These are phyloP conservation scores for Delia radicum DNA, from an alignment of 1,140 invertebrate species.

Conservation along the genomic window DNA sequence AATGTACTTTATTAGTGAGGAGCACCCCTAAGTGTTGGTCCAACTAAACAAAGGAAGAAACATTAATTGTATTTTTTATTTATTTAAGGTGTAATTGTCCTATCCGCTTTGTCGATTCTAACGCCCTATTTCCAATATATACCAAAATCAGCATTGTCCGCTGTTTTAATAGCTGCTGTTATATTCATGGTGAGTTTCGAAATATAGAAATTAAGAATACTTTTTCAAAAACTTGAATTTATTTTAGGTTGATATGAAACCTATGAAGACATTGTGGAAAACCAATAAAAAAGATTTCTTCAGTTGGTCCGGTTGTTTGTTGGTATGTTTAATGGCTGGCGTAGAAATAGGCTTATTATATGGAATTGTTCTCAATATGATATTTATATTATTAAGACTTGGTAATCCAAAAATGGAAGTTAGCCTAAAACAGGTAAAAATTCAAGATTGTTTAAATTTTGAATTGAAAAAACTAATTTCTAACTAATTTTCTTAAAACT, in stretches of 20 bases:
- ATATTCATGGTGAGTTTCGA: constrained; percentile 73
- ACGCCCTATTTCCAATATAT: constrained; percentile 85
- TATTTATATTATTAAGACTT: constrained; percentile 78
- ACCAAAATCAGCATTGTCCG: constrained; percentile 73
- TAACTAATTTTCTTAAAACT: not conserved
- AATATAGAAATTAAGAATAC: not conserved
- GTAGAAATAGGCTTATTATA: constrained; percentile 87
- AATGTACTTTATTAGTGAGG: too few species aligned
- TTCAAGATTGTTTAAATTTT: too few species aligned
- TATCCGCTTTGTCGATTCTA: constrained; percentile 70
- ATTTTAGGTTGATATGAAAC: constrained; percentile 66
- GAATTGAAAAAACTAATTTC: too few species aligned
- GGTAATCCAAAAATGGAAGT: constrained; percentile 73
- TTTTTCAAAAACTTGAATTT: not conserved
- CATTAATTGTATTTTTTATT: too few species aligned
- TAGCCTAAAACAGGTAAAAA: constrained; percentile 64
- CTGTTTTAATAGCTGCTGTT: constrained; percentile 85
- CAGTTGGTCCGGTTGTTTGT: constrained; percentile 75
- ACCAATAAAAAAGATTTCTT: constrained; percentile 68
- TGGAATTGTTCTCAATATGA: constrained; percentile 78
- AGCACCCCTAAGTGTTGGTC: too few species aligned
- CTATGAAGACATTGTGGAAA: constrained; percentile 72
- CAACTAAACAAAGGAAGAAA: too few species aligned
- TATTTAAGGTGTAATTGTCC: constrained; percentile 46
- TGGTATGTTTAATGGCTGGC: constrained; percentile 73